These are phyloP conservation scores for Muntiacus reevesi DNA, from an alignment of 2,113 vertebrate genomes.

Conservation along the genomic window DNA sequence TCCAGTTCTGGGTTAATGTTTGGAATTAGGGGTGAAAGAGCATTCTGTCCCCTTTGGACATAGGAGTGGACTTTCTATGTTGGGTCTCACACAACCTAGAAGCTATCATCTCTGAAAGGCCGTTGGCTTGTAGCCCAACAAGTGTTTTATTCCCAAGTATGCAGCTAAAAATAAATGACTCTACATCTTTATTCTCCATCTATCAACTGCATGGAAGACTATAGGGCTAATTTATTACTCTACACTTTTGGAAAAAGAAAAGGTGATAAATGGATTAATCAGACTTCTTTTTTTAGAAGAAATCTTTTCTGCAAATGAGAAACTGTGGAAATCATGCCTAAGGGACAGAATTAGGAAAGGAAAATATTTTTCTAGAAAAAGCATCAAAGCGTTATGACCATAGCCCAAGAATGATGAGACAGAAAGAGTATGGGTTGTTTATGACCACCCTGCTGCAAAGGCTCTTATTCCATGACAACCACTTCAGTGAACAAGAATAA, in stretches of 20 bases:
- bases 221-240: slow-evolving; percentile 77
- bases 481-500: not conserved
- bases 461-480: not conserved
- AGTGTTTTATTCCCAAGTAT: slow-evolving; percentile 73
- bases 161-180: slow-evolving; percentile 80
- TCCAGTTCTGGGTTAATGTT: not conserved
- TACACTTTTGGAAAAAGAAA: slow-evolving; percentile 58
- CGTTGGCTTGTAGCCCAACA: slow-evolving; percentile 65
- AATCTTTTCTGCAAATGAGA: slow-evolving; percentile 60
- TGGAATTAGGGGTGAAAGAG: not conserved
- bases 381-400: slow-evolving; percentile 22
- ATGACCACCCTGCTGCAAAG: not conserved
- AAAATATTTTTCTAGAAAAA: slow-evolving; percentile 74
- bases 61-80: slow-evolving; percentile 49
- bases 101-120: slow-evolving; percentile 60
- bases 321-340: slow-evolving; percentile 68
- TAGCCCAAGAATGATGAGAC: slow-evolving; percentile 4
- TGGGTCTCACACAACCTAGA: slow-evolving; percentile 36
- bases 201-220: slow-evolving; percentile 68
- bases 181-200: slow-evolving; percentile 75
- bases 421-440: not conserved
- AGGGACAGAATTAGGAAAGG: slow-evolving; percentile 69
- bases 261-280: slow-evolving; percentile 81
- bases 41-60: not conserved
- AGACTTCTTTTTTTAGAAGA: slow-evolving; percentile 59